Conservation (phyloP, 2,797 vertebrate genomes). For the Sebastiscus albofasciatus region DNA sequence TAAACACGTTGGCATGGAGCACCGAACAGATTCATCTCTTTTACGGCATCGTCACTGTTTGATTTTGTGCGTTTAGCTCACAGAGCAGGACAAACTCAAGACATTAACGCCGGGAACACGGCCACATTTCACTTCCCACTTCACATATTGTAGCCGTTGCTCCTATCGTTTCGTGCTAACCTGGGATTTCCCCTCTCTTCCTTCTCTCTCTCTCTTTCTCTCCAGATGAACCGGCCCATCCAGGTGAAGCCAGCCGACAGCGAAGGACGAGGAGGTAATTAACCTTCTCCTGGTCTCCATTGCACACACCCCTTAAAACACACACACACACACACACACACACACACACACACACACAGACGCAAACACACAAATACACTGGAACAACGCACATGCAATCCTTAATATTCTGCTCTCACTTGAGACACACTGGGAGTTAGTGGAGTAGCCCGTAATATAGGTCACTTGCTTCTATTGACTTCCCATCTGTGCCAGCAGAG, state of each 20-base stretch:
- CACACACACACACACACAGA: conserved; percentile 57
- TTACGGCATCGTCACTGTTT: conserved; percentile 54
- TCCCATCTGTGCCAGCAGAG: conserved; percentile 80
- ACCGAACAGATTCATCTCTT: conserved; percentile 61
- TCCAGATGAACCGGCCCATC: conserved; percentile 99
- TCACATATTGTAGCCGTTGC: conserved; percentile 11
- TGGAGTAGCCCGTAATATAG: conserved; percentile 79
- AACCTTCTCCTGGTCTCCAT: conserved; percentile 77
- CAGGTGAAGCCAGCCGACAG: conserved; percentile 99
- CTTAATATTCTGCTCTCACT: conserved; percentile 75
- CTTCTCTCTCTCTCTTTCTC: conserved; percentile 36
- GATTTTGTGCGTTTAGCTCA: conserved; percentile 57
- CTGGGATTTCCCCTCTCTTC: conserved; percentile 63
- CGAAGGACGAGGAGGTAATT: conserved; percentile 99
- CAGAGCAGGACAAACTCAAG: conserved; percentile 43
- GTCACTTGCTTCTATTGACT: conserved; percentile 84
- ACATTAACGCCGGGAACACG: conserved; percentile 36
- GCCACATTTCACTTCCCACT: conserved; percentile 11
- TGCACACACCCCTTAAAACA: conserved; percentile 49
- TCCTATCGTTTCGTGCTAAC: conserved; percentile 56
- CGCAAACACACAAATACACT: conserved; percentile 66
- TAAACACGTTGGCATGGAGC: conserved; percentile 69
- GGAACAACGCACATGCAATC: conserved; percentile 53
- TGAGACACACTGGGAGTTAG: conserved; percentile 74
- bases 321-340: conserved; percentile 55